Percentiles rank a stretch among this genome's conserved stretches.
Evolutionary conservation across 1,140 invertebrate genomes (phyloP).

Genomic region (Papilio xuthus): DNA sequence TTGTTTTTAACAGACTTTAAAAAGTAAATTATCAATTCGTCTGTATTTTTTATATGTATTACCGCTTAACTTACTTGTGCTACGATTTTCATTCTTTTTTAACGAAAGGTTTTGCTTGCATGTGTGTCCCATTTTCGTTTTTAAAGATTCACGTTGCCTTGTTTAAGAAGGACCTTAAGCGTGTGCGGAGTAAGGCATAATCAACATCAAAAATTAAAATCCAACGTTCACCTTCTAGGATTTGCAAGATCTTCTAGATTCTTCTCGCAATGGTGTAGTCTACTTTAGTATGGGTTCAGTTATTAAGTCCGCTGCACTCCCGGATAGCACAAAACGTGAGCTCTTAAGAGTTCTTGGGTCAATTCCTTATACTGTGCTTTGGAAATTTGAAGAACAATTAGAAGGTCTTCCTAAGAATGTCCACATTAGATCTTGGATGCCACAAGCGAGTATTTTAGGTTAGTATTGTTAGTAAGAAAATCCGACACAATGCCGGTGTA

Average conservation of each 20-base stretch:
- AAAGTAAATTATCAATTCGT: too few relatives aligned
- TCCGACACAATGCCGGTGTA: too few relatives aligned
- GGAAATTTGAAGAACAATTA: conserved; percentile 79
- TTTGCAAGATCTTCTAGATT: conserved; percentile 70
- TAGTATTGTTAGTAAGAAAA: conserved; percentile 3
- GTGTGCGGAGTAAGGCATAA: too few relatives aligned
- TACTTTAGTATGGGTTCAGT: conserved; percentile 83
- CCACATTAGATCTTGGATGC: conserved; percentile 83
- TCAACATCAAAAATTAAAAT: neutral
- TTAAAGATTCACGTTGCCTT: too few relatives aligned
- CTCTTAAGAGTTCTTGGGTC: conserved; percentile 50
- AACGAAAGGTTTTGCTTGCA: too few relatives aligned
- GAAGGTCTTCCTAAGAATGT: conserved; percentile 79
- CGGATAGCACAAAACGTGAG: conserved; percentile 39
- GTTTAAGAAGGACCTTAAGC: too few relatives aligned
- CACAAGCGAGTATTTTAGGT: conserved; percentile 84
- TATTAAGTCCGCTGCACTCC: conserved; percentile 58
- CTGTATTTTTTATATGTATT: too few relatives aligned
- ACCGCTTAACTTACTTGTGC: too few relatives aligned
- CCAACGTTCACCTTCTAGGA: conserved; percentile 56
- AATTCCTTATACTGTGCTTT: conserved; percentile 68
- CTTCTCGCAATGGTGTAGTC: conserved; percentile 77
- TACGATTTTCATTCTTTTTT: too few relatives aligned
- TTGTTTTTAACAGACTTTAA: too few relatives aligned
- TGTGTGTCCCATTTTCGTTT: too few relatives aligned